Evolutionary conservation across 2,113 vertebrate genomes (phyloP).

Genomic region (Anarrhichthys ocellatus): DNA sequence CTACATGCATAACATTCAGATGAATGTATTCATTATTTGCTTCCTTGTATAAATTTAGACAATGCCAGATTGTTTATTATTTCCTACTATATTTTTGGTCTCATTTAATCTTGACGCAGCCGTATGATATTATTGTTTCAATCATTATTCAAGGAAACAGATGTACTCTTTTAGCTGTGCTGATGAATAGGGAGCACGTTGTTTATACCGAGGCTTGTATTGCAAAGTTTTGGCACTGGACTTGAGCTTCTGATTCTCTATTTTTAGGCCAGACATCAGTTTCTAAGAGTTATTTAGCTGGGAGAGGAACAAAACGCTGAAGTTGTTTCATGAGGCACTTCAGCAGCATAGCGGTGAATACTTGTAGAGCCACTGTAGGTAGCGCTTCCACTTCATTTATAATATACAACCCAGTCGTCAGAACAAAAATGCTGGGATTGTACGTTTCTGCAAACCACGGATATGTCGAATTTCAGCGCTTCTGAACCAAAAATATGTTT

Average conservation of each 20-base stretch:
- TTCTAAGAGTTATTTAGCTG: background rate
- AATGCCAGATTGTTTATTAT: slow-evolving; percentile 9
- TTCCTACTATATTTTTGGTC: slow-evolving; percentile 1
- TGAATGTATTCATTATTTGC: slow-evolving; percentile 20
- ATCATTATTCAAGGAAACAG: slow-evolving; percentile 7
- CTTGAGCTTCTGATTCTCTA: background rate
- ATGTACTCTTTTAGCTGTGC: background rate
- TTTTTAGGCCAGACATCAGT: slow-evolving; percentile 3
- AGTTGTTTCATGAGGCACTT: background rate
- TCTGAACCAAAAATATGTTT: background rate
- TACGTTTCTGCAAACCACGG: background rate
- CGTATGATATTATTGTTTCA: slow-evolving; percentile 8
- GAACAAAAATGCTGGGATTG: background rate
- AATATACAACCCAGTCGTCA: background rate
- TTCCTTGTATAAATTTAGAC: slow-evolving; percentile 19
- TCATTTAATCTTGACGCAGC: slow-evolving; percentile 3
- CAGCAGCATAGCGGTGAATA: background rate
- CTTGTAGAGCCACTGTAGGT: background rate
- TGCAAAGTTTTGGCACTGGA: background rate
- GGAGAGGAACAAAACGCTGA: background rate
- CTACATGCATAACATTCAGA: slow-evolving; percentile 16
- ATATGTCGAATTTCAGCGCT: background rate
- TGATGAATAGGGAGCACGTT: background rate
- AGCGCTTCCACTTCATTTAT: background rate
- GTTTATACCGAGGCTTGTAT: background rate